Evolutionary conservation across 1,140 invertebrate genomes (phyloP).

Genomic region (Bombus pyrosoma): DNA sequence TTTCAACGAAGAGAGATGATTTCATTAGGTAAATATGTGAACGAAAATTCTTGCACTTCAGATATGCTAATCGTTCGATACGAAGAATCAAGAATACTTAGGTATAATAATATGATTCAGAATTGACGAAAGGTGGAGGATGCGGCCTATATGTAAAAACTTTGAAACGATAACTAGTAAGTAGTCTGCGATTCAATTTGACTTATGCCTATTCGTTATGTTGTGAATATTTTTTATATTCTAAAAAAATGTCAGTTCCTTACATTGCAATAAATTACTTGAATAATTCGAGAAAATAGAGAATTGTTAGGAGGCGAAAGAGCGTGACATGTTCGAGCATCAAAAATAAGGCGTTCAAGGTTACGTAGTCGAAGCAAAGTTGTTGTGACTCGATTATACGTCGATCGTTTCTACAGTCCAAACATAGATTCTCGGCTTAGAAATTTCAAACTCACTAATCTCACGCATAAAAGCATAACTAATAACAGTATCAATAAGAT

Average conservation of each 20-base stretch:
- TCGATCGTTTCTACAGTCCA: neutral
- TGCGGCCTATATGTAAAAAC: neutral
- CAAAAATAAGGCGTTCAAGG: neutral
- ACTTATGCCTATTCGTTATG: neutral
- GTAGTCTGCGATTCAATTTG: neutral
- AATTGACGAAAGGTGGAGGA: neutral
- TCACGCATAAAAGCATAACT: neutral
- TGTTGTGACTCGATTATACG: neutral
- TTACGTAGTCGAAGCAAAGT: neutral
- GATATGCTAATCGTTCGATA: neutral
- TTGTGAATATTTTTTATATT: neutral
- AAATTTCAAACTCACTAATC: neutral
- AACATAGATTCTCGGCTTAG: neutral
- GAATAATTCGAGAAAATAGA: neutral
- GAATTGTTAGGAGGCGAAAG: neutral
- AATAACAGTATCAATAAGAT: neutral
- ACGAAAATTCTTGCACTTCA: neutral
- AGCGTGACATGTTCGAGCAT: neutral
- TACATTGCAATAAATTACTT: neutral
- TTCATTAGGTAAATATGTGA: neutral
- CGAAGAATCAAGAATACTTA: neutral
- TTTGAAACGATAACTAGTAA: neutral
- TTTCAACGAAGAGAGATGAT: neutral
- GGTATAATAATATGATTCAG: neutral
- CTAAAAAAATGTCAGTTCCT: neutral